These are phyloP conservation scores for Ptychoptera albimana DNA, from an alignment of 2,888 invertebrate species.

Conservation along the genomic window DNA sequence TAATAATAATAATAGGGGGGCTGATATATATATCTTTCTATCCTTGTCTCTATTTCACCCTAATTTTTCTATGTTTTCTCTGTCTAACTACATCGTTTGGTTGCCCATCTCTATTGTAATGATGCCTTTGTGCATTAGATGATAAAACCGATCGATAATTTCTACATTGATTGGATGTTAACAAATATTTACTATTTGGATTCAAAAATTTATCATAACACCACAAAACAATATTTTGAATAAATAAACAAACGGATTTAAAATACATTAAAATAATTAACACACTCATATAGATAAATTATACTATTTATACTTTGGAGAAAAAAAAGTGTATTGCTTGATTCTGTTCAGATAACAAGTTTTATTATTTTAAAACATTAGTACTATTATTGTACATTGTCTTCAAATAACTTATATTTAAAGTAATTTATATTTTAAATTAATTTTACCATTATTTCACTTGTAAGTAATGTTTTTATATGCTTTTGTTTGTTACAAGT, in stretches of 20 bases:
- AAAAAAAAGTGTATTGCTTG: too few relatives aligned
- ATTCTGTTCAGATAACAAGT: too few relatives aligned
- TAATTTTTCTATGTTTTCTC: slow-evolving; percentile 2
- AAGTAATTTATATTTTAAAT: too few relatives aligned
- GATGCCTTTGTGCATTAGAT: slow-evolving; percentile 2
- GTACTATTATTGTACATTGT: too few relatives aligned
- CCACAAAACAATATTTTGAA: slow-evolving; percentile 26
- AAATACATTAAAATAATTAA: slow-evolving; percentile 25
- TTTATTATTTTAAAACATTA: too few relatives aligned
- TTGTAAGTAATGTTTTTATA: too few relatives aligned
- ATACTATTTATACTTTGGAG: background rate
- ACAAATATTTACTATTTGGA: slow-evolving; percentile 11
- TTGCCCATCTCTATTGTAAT: background rate
- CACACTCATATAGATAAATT: slow-evolving; percentile 25
- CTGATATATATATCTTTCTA: background rate
- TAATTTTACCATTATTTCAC: too few relatives aligned
- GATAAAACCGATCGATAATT: slow-evolving; percentile 6
- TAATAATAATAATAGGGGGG: too few relatives aligned
- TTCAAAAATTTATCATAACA: slow-evolving; percentile 29
- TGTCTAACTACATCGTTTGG: background rate
- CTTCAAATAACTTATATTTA: too few relatives aligned
- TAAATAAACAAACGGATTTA: slow-evolving; percentile 29
- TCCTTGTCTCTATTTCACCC: slow-evolving; percentile 2
- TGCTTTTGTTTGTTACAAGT: too few relatives aligned
- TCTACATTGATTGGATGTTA: slow-evolving; percentile 4